These are phyloP conservation scores for Tinea trinotella DNA, from an alignment of 2,888 invertebrate species.

Conservation along the genomic window DNA sequence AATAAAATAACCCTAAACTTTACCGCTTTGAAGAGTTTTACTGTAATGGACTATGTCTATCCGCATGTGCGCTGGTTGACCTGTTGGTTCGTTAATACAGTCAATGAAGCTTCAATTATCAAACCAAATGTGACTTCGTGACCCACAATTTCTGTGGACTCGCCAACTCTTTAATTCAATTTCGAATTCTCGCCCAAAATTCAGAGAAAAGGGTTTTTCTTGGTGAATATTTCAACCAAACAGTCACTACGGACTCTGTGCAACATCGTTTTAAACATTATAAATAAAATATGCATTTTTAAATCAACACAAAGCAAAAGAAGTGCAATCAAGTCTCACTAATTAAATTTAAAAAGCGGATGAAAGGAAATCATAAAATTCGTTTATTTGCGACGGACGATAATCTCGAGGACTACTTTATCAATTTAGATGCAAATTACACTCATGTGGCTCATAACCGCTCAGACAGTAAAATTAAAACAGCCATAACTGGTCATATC, in stretches of 20 bases:
- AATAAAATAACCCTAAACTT: conserved; percentile 34
- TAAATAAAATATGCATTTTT: not conserved
- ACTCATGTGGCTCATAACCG: not conserved
- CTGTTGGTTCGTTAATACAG: not conserved
- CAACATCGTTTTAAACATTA: too few species aligned
- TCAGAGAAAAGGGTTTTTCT: too few species aligned
- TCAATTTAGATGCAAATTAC: conserved; percentile 6
- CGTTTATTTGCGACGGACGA: conserved; percentile 11
- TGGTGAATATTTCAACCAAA: too few species aligned
- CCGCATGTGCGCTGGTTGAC: conserved; percentile 9
- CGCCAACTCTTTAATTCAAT: too few species aligned
- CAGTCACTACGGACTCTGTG: too few species aligned
- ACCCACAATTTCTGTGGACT: not conserved
- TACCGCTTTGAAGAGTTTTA: conserved; percentile 20
- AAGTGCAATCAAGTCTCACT: not conserved
- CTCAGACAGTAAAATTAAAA: not conserved
- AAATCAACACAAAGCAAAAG: too few species aligned
- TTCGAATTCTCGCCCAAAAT: too few species aligned
- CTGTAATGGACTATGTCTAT: conserved; percentile 19
- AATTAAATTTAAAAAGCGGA: not conserved
- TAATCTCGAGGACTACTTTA: conserved; percentile 3
- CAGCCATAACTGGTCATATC: not conserved
- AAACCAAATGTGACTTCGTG: not conserved
- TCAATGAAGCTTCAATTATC: not conserved
- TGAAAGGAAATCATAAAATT: not conserved